phyloP scores from a whole-genome alignment of 2,113 vertebrate species.

The Lepus americanus region DNA sequence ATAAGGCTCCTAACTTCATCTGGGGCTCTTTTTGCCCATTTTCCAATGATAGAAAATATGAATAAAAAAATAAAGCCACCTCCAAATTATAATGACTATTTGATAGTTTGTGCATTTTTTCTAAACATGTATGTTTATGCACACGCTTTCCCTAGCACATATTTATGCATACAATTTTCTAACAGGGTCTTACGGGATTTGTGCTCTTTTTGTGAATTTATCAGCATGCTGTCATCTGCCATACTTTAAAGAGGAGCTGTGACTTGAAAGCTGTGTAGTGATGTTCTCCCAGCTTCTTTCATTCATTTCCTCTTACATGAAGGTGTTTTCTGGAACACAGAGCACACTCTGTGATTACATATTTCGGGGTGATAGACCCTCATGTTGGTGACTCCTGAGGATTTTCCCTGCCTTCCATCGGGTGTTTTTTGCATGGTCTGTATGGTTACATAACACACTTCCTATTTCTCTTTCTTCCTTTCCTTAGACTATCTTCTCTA shows the following conservation, averaged over 20 bases:
- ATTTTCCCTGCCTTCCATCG: not conserved
- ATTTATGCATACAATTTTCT: not conserved
- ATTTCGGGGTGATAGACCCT: not conserved
- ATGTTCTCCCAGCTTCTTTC: not conserved
- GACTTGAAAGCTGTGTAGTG: not conserved
- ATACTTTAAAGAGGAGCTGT: not conserved
- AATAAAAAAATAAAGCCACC: slow-evolving; percentile 31
- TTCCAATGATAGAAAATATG: slow-evolving; percentile 9
- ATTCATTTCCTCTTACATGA: slow-evolving; percentile 19
- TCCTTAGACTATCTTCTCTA: not conserved
- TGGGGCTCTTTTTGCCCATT: not conserved
- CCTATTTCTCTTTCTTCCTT: not conserved
- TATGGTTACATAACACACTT: too few relatives aligned
- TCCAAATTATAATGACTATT: not conserved
- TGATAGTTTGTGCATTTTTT: slow-evolving; percentile 35
- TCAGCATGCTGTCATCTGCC: not conserved
- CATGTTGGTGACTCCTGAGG: not conserved
- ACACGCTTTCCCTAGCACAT: not conserved
- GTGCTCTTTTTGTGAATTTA: not conserved
- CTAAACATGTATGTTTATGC: not conserved
- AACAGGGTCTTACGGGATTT: not conserved
- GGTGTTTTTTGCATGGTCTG: not conserved
- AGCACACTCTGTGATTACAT: slow-evolving; percentile 1
- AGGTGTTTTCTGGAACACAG: not conserved
- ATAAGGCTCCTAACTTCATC: not conserved